Conservation (phyloP, 2,113 vertebrate genomes). For the Carlito syrichta region DNA sequence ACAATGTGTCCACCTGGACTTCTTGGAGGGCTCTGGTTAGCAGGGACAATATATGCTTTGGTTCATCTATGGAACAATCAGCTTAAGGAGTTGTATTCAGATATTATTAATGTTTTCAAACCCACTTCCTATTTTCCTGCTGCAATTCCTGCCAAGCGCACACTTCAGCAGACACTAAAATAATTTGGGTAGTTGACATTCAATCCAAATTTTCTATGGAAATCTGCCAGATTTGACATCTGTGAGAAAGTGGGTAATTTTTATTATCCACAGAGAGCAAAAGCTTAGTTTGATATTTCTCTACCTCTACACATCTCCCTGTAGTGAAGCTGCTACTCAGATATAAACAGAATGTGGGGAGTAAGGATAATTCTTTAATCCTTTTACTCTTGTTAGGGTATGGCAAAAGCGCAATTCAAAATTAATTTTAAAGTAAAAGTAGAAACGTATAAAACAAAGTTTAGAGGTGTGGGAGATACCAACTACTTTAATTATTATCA, state of each 20-base stretch:
- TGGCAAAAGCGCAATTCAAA: background rate
- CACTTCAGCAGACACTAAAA: conserved; percentile 87
- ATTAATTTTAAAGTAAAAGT: background rate
- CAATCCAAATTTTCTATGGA: conserved; percentile 88
- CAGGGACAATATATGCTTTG: conserved; percentile 63
- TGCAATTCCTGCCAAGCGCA: conserved; percentile 83
- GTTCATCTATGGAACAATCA: conserved; percentile 80
- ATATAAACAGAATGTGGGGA: conserved; percentile 65
- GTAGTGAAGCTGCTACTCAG: conserved; percentile 69
- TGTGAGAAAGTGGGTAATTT: conserved; percentile 88
- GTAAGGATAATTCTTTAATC: conserved; percentile 78
- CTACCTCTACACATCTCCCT: conserved; percentile 80
- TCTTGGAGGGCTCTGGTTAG: conserved; percentile 54
- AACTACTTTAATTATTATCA: background rate
- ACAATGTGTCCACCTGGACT: conserved; percentile 71
- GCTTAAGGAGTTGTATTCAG: conserved; percentile 85
- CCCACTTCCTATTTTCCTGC: conserved; percentile 85
- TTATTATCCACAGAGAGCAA: conserved; percentile 85
- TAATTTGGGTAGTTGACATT: conserved; percentile 86
- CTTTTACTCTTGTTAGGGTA: conserved; percentile 51
- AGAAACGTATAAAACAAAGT: background rate
- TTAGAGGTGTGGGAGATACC: background rate
- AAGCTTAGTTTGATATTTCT: conserved; percentile 78
- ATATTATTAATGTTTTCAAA: conserved; percentile 88
- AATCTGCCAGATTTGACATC: conserved; percentile 88